Percentiles rank a stretch among this genome's conserved stretches.
Conservation (phyloP, 2,113 vertebrate genomes). For the Recurvirostra avosetta region DNA sequence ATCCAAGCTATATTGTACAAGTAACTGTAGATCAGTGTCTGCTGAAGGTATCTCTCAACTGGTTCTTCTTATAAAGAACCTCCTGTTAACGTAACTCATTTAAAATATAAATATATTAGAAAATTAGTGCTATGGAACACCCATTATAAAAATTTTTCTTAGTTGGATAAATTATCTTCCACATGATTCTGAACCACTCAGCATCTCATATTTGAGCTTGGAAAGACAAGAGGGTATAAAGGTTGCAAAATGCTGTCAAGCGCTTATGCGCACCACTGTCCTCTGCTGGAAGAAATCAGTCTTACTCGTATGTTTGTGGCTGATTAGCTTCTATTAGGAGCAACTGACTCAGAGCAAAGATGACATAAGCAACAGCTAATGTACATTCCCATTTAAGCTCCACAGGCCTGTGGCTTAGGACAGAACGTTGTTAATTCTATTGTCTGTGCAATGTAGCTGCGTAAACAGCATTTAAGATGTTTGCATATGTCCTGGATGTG, state of each 20-base stretch:
- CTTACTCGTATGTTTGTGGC: not conserved
- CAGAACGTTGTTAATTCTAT: not conserved
- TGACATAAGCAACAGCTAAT: not conserved
- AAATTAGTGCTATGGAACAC: not conserved
- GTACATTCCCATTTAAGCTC: not conserved
- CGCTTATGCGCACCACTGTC: not conserved
- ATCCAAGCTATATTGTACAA: not conserved
- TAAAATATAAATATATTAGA: not conserved
- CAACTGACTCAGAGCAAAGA: not conserved
- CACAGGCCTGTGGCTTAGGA: not conserved
- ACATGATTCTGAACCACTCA: not conserved
- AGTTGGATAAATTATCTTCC: not conserved
- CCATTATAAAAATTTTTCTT: not conserved
- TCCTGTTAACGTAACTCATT: not conserved
- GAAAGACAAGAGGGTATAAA: not conserved
- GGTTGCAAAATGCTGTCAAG: not conserved
- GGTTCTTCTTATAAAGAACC: not conserved
- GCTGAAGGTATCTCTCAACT: not conserved
- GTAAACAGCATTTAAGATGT: not conserved
- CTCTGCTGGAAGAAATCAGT: not conserved
- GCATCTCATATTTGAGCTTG: not conserved
- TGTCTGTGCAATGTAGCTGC: not conserved
- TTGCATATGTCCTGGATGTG: not conserved
- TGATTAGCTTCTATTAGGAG: not conserved
- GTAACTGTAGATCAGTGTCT: not conserved